These are phyloP conservation scores for Zaprionus lachaisei DNA, from an alignment of 1,140 invertebrate genomes.

Conservation along the genomic window DNA sequence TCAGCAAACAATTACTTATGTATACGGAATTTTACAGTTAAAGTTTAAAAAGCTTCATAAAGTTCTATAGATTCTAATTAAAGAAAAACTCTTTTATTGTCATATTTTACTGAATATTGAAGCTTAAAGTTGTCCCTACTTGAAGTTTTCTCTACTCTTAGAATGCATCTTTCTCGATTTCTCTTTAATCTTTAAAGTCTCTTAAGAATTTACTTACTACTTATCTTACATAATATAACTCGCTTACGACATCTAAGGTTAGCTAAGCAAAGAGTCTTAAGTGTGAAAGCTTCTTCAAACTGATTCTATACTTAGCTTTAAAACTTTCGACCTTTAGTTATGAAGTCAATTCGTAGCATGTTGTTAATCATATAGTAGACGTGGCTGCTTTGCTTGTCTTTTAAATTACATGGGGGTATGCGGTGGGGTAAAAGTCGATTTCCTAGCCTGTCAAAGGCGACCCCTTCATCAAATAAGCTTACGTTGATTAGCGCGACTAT, in stretches of 20 bases:
- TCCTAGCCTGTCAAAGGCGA: slow-evolving; percentile 12
- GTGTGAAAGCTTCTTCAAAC: slow-evolving; percentile 7
- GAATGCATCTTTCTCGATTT: background rate
- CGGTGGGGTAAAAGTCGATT: slow-evolving; percentile 30
- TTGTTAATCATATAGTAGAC: slow-evolving; percentile 28
- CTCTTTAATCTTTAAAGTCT: background rate
- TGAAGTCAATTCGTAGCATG: slow-evolving; percentile 25
- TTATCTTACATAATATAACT: background rate
- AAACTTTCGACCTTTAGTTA: background rate
- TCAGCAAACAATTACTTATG: background rate
- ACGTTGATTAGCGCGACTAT: slow-evolving; percentile 3
- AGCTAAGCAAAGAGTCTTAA: background rate
- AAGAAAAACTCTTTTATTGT: no score
- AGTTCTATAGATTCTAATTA: background rate
- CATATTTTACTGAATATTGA: background rate
- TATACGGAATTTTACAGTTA: background rate
- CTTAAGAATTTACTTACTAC: background rate
- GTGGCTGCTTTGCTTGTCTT: slow-evolving; percentile 10
- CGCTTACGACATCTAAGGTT: background rate
- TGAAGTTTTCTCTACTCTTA: background rate
- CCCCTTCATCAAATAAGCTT: slow-evolving; percentile 25
- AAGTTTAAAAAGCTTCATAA: background rate
- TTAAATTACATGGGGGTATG: background rate
- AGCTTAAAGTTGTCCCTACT: no score
- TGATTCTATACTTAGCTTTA: background rate